Evolutionary conservation across 2,797 vertebrate species (phyloP).

Genomic region (Artibeus jamaicensis): DNA sequence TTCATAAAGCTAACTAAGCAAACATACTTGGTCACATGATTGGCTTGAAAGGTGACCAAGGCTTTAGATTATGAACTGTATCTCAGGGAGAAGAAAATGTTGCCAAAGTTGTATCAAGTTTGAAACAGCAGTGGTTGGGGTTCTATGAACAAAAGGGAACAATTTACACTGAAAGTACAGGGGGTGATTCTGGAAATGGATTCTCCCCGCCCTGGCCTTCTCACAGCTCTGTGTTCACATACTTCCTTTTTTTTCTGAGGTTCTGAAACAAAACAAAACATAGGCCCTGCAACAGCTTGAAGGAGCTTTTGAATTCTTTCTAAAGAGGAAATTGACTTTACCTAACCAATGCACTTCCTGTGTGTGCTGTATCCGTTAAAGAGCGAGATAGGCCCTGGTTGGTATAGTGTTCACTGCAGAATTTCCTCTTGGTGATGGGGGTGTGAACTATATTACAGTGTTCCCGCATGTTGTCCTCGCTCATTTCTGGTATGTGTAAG

Average conservation of each 20-base stretch:
- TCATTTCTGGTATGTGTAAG: not conserved
- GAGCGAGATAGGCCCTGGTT: slow-evolving; percentile 54
- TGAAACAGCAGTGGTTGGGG: not conserved
- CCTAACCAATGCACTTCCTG: slow-evolving; percentile 82
- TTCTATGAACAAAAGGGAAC: not conserved
- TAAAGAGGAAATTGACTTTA: slow-evolving; percentile 84
- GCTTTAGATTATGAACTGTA: not conserved
- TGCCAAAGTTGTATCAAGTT: not conserved
- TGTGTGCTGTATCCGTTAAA: slow-evolving; percentile 68
- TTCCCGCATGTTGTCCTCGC: not conserved
- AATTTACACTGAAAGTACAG: not conserved
- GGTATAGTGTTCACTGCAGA: not conserved
- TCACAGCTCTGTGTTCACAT: slow-evolving; percentile 42
- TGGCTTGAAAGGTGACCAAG: not conserved
- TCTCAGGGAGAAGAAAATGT: not conserved
- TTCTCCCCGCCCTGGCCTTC: slow-evolving; percentile 26
- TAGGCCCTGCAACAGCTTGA: slow-evolving; percentile 66
- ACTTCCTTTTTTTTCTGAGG: slow-evolving; percentile 79
- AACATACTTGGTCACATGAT: slow-evolving; percentile 7
- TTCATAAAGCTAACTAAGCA: not conserved
- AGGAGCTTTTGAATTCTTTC: slow-evolving; percentile 75
- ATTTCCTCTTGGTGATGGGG: slow-evolving; percentile 54
- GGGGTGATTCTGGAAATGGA: slow-evolving; percentile 37
- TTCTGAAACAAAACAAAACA: slow-evolving; percentile 77
- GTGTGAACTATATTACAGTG: not conserved